Base-by-base conservation (phyloP, 1,140 invertebrate genomes). In the Zaprionus africanus region DNA sequence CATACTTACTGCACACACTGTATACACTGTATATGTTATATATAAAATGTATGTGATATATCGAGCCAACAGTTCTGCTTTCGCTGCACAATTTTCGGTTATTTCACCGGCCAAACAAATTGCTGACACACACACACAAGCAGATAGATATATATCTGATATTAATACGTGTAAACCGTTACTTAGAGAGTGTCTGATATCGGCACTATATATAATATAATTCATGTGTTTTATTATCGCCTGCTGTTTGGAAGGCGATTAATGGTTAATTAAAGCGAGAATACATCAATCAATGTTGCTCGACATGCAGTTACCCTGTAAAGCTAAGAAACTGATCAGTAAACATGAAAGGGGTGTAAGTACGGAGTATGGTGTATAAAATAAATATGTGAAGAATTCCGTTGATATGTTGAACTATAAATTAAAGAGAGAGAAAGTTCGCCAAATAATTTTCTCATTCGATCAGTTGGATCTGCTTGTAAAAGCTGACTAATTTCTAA, bases 211-310 rank as follows among this genome's bases (percentile, higher is more conserved):
- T 41, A 34, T 31, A 49, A 43, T 41, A 34, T 31, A 49, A 69
- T 56, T 51, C 75, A 51, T 69, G 61, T 78, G 71, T 75, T 65
- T 57, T 57, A 71, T 64, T 64, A 75, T 65, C 67, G 67, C 81
- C 61, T 72, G 67, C 56, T 60, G 65, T 59, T 81, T 73, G n/a
- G 38, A 64, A 38, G 4, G 19, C 31, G 26, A 63, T 26, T 38
- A 58, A 58, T 9, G 41, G 36, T 43, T 59, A 59, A 59, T 15
- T 58, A 19, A 19, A 58, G 28, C 34, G 22, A 28, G 9, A 38
- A 24, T 31, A 64, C 26, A n/a, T 28, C 6, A 31, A 49, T 17
- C n/a, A 46, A 7, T 49, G 46, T 12, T 13, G 9, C 26, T 62
- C 17, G 6, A 49, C 41, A 1, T 15, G 22, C 12, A 61, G 46